Evolutionary conservation across 2,797 vertebrate species (phyloP).

Genomic region (Ictinia mississippiensis): DNA sequence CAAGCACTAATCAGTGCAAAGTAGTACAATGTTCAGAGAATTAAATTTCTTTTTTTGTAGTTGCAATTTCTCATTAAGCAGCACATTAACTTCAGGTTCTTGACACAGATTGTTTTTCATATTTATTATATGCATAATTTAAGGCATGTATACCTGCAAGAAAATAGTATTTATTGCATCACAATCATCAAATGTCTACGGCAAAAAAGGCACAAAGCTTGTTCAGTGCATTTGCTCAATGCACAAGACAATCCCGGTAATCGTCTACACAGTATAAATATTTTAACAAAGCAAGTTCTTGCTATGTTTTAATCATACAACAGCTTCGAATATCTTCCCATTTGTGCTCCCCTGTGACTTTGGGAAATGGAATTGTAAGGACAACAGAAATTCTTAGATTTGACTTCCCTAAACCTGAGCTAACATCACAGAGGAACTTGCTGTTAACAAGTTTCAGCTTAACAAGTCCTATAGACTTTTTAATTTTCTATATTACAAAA

Average conservation of each 20-base stretch:
- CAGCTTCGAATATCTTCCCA: not conserved
- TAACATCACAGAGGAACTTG: not conserved
- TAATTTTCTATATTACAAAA: not conserved
- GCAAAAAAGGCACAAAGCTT: not conserved
- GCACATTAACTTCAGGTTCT: not conserved
- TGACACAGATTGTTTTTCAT: not conserved
- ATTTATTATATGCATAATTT: not conserved
- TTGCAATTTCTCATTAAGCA: not conserved
- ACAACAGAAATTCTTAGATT: not conserved
- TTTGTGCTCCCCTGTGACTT: not conserved
- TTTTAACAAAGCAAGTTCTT: not conserved
- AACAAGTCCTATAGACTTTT: not conserved
- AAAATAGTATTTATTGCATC: not conserved
- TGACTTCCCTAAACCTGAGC: not conserved
- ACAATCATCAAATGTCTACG: not conserved
- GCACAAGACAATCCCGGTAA: not conserved
- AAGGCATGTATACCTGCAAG: not conserved
- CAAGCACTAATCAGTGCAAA: not conserved
- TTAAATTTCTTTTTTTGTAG: not conserved
- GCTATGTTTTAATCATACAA: not conserved
- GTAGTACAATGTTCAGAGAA: not conserved
- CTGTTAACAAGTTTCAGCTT: not conserved
- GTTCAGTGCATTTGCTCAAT: not conserved
- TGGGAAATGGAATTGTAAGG: not conserved
- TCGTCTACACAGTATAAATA: not conserved